Base-by-base conservation (phyloP, 2,797 vertebrate genomes). In the Crax fasciolata region DNA sequence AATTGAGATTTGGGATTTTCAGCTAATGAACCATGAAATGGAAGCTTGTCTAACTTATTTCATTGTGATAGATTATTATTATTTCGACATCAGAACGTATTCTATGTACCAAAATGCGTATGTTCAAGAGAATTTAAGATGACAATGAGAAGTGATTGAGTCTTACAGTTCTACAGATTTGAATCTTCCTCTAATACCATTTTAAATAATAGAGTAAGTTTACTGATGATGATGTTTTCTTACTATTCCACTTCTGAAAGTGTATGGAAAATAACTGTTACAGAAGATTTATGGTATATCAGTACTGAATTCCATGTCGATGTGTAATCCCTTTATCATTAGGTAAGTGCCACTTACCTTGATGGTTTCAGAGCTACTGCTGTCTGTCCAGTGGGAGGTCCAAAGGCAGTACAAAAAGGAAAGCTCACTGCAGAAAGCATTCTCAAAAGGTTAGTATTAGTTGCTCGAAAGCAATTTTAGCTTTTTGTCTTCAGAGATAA, bases 321-420 rank as follows among this genome's bases (percentile, higher is more conserved):
- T 78, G 76, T n/a, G 13, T 89, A 77, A 96, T 91, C 23, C 9
- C 44, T 91, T 67, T 91, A 24, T 89, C 2, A 1, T 73, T 85
- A 99, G 98, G 98, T 99, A 77, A 99, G 98, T 93, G 98, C 98
- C 44, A 99, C 98, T 70, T 99, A 98, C 87, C 95, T 98, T 95
- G 98, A 99, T 63, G 98, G 98, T 3, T 99, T 98, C 97, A 98
- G 98, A 96, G 98, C 98, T 23, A 99, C 98, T 14, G 98, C 98
- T 3, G 98, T 99, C 54, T 99, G 98, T 97, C 98, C 98, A 4
- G 97, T 98, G 13, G 98, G 97, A 63, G 98, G 98, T 6, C 98
- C 98, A 11, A 98, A 98, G 90, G 98, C 98, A 1, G 89, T 91
- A 1, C 97, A 99, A 15, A 99, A 99, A 96, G 98, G 98, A 94